A percentile compares a stretch with the other conserved stretches of the same genome.
phyloP scores from a whole-genome alignment of 2,113 vertebrate species.

The Orcinus orca region DNA sequence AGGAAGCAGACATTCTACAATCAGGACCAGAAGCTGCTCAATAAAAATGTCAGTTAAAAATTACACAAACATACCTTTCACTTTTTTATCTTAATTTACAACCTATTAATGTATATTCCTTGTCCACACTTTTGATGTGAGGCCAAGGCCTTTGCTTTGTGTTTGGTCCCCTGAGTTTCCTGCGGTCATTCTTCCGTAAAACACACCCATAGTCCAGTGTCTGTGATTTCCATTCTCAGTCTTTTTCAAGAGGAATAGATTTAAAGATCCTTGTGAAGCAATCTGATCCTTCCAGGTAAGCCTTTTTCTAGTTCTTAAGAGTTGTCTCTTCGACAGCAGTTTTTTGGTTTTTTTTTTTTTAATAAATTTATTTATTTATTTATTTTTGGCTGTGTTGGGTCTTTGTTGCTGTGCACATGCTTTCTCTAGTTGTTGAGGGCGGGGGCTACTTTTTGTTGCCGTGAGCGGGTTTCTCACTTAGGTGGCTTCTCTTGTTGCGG shows the following conservation, averaged over 20 bases:
- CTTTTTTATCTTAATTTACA: background rate
- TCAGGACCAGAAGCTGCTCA: background rate
- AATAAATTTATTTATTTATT: too few relatives aligned
- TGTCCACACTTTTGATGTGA: background rate
- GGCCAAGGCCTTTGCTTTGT: background rate
- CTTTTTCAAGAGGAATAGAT: background rate
- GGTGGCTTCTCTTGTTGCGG: too few relatives aligned
- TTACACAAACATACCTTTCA: background rate
- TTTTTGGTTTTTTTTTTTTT: background rate
- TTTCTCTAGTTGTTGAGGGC: too few relatives aligned
- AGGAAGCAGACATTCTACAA: background rate
- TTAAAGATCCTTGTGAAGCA: background rate
- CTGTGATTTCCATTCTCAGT: background rate
- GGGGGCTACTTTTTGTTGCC: too few relatives aligned
- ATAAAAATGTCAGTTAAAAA: constrained; percentile 13
- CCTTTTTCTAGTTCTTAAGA: background rate
- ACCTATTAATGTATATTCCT: background rate
- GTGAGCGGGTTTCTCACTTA: too few relatives aligned
- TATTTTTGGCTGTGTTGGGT: too few relatives aligned
- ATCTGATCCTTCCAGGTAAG: background rate
- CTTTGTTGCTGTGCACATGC: too few relatives aligned
- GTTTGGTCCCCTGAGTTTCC: background rate
- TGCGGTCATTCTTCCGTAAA: background rate
- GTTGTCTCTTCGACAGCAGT: background rate
- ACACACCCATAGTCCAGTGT: rapidly evolving